phyloP scores from a whole-genome alignment of 2,113 vertebrate genomes.

The Ovis aries region DNA sequence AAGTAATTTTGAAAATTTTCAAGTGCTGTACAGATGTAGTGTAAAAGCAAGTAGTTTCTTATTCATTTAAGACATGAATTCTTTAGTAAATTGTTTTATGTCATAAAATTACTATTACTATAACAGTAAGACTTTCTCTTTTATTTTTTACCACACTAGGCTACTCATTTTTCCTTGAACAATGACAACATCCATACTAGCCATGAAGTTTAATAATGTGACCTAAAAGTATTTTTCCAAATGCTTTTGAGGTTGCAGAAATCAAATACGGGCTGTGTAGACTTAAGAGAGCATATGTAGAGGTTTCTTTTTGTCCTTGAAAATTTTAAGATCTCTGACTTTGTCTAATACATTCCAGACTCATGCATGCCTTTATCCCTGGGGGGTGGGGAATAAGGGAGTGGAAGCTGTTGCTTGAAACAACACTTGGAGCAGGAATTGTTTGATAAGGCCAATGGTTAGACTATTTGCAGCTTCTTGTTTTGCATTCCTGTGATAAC shows the following conservation, averaged over 20 bases:
- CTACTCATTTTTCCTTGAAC: neutral
- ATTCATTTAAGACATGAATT: neutral
- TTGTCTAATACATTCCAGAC: conserved; percentile 51
- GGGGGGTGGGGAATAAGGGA: neutral
- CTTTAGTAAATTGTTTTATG: neutral
- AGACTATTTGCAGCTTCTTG: conserved; percentile 51
- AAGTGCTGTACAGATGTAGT: neutral
- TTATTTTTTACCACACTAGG: neutral
- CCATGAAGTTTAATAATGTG: neutral
- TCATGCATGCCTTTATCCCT: conserved; percentile 17
- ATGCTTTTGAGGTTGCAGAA: neutral
- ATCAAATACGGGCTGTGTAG: neutral
- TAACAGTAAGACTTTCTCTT: neutral
- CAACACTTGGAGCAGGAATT: conserved; percentile 6
- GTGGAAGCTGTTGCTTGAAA: conserved; percentile 17
- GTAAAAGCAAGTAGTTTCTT: neutral
- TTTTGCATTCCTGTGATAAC: conserved; percentile 45
- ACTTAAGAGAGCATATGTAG: neutral
- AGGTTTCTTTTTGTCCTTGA: neutral
- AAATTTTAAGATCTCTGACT: neutral
- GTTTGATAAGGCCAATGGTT: conserved; percentile 36
- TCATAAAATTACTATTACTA: neutral
- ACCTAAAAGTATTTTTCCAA: neutral
- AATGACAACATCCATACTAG: neutral
- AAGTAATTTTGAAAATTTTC: neutral